Conservation (phyloP, 1,140 invertebrate species). For the Lordiphosa collinella region DNA sequence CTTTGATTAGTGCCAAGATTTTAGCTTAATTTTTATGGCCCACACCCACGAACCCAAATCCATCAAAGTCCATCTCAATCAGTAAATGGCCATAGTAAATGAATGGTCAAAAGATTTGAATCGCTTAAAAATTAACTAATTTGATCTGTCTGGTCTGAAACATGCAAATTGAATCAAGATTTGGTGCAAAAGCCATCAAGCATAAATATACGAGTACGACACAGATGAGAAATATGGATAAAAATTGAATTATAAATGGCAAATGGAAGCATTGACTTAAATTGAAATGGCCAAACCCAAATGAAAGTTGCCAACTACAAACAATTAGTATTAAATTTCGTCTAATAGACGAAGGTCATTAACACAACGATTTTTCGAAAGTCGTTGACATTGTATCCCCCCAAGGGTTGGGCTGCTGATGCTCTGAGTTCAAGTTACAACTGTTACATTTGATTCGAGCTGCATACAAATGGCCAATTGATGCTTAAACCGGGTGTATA, state of each 20-base stretch:
- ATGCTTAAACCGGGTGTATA: not conserved
- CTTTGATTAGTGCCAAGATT: slow-evolving; percentile 24
- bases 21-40: slow-evolving; percentile 1
- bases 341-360: slow-evolving; percentile 41
- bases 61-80: slow-evolving; percentile 5
- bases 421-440: slow-evolving; percentile 11
- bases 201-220: slow-evolving; percentile 3
- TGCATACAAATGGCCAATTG: too few species aligned
- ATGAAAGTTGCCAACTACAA: slow-evolving; percentile 38
- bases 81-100: not conserved
- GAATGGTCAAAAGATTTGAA: slow-evolving; percentile 25
- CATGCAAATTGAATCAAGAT: slow-evolving; percentile 51
- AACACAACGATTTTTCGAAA: slow-evolving; percentile 55
- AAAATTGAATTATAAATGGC: slow-evolving; percentile 25
- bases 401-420: slow-evolving; percentile 27
- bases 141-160: slow-evolving; percentile 17
- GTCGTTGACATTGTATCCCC: slow-evolving; percentile 66
- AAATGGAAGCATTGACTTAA: slow-evolving; percentile 23
- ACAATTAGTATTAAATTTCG: slow-evolving; percentile 43
- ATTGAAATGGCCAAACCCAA: slow-evolving; percentile 2
- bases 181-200: slow-evolving; percentile 47
- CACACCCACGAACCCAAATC: slow-evolving; percentile 35
- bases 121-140: slow-evolving; percentile 3
- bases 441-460: slow-evolving; percentile 20
- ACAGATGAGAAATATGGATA: slow-evolving; percentile 26